Evolutionary conservation across 1,140 invertebrate genomes (phyloP).

Genomic region (Sitobion miscanthi): DNA sequence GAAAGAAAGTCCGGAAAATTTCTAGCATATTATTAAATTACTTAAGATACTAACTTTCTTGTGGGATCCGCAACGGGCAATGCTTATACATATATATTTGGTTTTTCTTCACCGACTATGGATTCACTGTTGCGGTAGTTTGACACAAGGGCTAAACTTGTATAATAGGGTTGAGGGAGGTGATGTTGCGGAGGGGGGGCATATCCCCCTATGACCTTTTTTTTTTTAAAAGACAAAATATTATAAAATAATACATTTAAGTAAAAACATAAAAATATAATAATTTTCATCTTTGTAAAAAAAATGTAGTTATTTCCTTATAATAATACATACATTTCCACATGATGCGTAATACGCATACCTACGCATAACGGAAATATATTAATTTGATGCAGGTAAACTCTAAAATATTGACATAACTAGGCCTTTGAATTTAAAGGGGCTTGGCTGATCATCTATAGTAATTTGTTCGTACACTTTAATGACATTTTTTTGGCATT

Average conservation of each 20-base stretch:
- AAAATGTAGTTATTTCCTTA: not conserved
- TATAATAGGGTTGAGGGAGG: not conserved
- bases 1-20: slow-evolving; percentile 1
- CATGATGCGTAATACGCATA: too few relatives aligned
- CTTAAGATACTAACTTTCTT: slow-evolving; percentile 11
- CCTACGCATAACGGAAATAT: not conserved
- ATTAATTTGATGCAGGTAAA: not conserved
- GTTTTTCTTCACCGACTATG: not conserved
- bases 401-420: not conserved
- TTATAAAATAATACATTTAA: not conserved
- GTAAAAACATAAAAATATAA: not conserved
- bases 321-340: not conserved
- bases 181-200: too few relatives aligned
- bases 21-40: slow-evolving; percentile 36
- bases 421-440: too few relatives aligned
- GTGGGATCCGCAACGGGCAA: not conserved
- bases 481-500: too few relatives aligned
- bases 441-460: too few relatives aligned
- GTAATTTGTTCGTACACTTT: too few relatives aligned
- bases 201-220: not conserved
- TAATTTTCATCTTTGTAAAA: not conserved
- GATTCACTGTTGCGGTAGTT: not conserved
- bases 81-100: not conserved
- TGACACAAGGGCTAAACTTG: not conserved
- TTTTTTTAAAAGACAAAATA: not conserved